phyloP scores from a whole-genome alignment of 2,888 invertebrate genomes.

The Ophraella communa region DNA sequence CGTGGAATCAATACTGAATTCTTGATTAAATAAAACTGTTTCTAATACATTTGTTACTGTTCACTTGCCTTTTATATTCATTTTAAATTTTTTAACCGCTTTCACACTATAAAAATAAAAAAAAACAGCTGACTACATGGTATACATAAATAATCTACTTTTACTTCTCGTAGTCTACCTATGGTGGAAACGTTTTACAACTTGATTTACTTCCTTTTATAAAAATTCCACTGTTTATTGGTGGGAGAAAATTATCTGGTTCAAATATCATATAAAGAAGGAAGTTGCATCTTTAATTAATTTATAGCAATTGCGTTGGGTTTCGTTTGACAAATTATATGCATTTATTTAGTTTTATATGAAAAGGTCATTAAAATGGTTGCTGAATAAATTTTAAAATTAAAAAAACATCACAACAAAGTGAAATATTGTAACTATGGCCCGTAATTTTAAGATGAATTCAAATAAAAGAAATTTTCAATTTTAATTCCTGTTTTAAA shows the following conservation, averaged over 20 bases:
- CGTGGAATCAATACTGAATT: no score
- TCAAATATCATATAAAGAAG: neutral
- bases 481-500: no score
- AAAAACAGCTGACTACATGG: neutral
- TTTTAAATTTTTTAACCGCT: neutral
- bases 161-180: conserved; percentile 1
- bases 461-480: no score
- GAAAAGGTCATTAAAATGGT: no score
- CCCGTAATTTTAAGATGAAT: no score
- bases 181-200: conserved; percentile 2
- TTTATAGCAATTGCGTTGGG: no score
- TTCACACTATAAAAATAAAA: neutral
- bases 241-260: conserved; percentile 19
- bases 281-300: no score
- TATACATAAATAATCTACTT: conserved; percentile 3
- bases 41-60: neutral
- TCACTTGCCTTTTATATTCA: neutral
- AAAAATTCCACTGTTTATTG: neutral
- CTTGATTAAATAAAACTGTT: neutral
- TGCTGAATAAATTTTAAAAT: no score
- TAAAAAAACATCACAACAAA: no score
- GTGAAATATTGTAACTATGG: no score
- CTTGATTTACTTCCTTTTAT: conserved; percentile 17
- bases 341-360: no score
- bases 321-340: no score